phyloP scores from a whole-genome alignment of 1,140 invertebrate species.

The Delia radicum region DNA sequence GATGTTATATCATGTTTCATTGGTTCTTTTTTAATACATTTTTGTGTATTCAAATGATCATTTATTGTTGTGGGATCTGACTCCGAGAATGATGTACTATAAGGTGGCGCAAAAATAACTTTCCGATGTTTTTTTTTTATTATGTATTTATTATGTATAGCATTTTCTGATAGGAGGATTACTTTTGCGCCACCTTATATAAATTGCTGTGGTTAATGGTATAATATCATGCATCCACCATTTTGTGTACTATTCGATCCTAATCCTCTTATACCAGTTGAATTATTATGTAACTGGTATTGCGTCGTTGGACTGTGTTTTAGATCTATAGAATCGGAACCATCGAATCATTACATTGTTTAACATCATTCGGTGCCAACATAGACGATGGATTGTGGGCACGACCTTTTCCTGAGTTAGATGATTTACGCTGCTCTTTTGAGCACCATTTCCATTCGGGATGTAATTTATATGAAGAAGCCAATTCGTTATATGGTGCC shows the following conservation, averaged over 20 bases:
- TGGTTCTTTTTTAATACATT: slow-evolving; percentile 38
- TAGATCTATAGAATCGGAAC: slow-evolving; percentile 46
- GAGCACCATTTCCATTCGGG: slow-evolving; percentile 99
- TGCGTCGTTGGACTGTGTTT: slow-evolving; percentile 57
- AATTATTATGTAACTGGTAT: slow-evolving; percentile 29
- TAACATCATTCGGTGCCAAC: slow-evolving; percentile 26
- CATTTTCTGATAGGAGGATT: too few relatives aligned
- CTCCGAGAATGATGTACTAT: slow-evolving; percentile 46
- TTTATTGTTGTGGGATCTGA: slow-evolving; percentile 32
- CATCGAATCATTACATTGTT: slow-evolving; percentile 52
- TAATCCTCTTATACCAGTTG: slow-evolving; percentile 32
- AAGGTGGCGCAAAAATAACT: too few relatives aligned
- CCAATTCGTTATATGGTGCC: slow-evolving; percentile 94
- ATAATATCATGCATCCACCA: slow-evolving; percentile 55
- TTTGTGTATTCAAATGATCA: slow-evolving; percentile 29
- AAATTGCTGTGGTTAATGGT: slow-evolving; percentile 56
- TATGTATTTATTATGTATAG: too few relatives aligned
- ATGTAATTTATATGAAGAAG: slow-evolving; percentile 90
- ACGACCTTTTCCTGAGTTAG: slow-evolving; percentile 60
- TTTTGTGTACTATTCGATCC: slow-evolving; percentile 30
- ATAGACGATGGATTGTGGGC: not conserved
- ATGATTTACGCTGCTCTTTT: slow-evolving; percentile 90
- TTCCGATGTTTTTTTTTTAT: too few relatives aligned
- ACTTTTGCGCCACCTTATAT: too few relatives aligned
- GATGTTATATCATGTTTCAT: slow-evolving; percentile 60